Evolutionary conservation across 2,797 vertebrate genomes (phyloP).

Genomic region (Ibycter americanus): DNA sequence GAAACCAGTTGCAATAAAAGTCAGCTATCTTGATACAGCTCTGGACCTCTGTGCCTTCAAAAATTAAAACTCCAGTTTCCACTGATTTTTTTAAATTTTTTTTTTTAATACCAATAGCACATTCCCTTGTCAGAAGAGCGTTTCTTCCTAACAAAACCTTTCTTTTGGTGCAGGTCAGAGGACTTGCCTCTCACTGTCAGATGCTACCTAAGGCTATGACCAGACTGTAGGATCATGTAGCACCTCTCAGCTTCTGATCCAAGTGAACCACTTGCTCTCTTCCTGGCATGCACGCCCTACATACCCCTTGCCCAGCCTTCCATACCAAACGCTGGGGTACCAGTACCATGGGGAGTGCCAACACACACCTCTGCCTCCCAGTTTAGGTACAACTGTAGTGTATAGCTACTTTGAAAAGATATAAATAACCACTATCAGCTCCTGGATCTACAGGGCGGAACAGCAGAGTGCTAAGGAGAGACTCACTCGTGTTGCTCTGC

Average conservation of each 20-base stretch:
- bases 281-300: accelerated
- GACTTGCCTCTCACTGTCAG: neutral
- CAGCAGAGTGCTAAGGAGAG: neutral
- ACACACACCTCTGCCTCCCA: neutral
- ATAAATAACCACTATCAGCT: neutral
- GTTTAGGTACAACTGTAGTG: neutral
- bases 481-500: neutral
- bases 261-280: neutral
- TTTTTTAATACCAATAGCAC: neutral
- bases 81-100: accelerated
- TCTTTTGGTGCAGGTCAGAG: neutral
- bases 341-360: neutral
- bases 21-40: neutral
- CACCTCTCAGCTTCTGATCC: neutral
- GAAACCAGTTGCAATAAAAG: neutral
- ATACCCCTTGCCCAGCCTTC: neutral
- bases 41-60: neutral
- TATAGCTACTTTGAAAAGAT: neutral
- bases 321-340: neutral
- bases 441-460: neutral
- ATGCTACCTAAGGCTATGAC: neutral
- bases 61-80: neutral
- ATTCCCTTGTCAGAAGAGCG: neutral
- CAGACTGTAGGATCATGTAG: accelerated
- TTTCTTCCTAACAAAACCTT: neutral